Evolutionary conservation across 2,113 vertebrate species (phyloP).

Genomic region (Brachyistius frenatus): DNA sequence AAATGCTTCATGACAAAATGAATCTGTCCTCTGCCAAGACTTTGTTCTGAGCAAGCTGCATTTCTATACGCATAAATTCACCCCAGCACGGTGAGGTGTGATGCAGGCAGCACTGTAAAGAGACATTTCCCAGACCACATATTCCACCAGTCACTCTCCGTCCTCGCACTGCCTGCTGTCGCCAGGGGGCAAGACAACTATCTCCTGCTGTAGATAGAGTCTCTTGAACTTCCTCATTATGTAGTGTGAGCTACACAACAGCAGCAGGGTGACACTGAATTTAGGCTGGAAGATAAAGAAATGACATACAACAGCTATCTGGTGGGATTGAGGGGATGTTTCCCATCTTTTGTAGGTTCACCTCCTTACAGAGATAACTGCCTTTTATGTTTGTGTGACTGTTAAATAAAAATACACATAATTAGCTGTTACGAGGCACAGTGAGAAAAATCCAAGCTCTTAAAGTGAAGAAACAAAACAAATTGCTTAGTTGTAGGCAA

Average conservation of each 20-base stretch:
- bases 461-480: not conserved
- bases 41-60: constrained; percentile 63
- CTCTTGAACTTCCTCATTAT: constrained; percentile 25
- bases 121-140: constrained; percentile 32
- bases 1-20: constrained; percentile 83
- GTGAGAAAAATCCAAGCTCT: not conserved
- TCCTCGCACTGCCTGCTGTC: constrained; percentile 13
- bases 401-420: not conserved
- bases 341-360: not conserved
- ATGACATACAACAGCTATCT: not conserved
- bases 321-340: constrained; percentile 11
- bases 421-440: not conserved
- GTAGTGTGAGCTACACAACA: constrained; percentile 35
- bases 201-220: constrained; percentile 40
- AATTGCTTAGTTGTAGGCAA: not conserved
- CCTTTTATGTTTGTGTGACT: not conserved
- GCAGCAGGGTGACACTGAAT: constrained; percentile 23
- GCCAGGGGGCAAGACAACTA: constrained; percentile 16
- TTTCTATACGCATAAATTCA: constrained; percentile 68
- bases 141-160: constrained; percentile 31
- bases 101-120: constrained; percentile 42
- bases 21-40: constrained; percentile 72
- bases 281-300: constrained; percentile 5
- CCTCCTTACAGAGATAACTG: not conserved
- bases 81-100: constrained; percentile 19